Evolutionary conservation across 53 echinoderm and acorn worm genomes (phyloP).

Genomic region (Antedon mediterranea): DNA sequence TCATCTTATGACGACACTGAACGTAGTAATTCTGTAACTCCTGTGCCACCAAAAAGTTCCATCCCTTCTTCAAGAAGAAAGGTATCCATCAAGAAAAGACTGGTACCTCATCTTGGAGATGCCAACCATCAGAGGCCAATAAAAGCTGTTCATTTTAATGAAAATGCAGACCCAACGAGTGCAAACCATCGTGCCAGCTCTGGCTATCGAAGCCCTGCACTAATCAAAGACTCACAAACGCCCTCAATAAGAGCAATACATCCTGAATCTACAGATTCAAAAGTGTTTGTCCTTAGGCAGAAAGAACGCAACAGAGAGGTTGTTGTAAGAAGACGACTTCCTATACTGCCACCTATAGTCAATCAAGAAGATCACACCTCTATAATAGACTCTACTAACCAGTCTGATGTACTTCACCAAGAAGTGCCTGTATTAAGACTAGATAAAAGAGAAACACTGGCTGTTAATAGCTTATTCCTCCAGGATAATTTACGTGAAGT

Average conservation of each 20-base stretch:
- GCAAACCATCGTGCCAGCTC: not conserved
- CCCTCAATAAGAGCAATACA: not conserved
- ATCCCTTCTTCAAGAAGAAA: not conserved
- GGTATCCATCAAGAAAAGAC: not conserved
- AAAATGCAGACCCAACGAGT: not conserved
- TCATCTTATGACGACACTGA: not conserved
- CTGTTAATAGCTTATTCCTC: not conserved
- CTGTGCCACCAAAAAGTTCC: not conserved
- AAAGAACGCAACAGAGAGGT: not conserved
- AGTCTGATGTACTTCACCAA: not conserved
- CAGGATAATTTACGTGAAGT: not conserved
- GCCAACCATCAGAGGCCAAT: not conserved
- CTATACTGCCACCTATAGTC: not conserved
- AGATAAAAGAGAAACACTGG: not conserved
- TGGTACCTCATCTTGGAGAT: not conserved
- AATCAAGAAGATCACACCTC: not conserved
- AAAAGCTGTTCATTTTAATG: not conserved
- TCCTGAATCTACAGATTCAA: not conserved
- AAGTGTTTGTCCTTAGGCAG: not conserved
- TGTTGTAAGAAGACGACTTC: not conserved
- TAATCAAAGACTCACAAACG: not conserved
- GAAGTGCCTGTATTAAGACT: not conserved
- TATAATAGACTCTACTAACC: not conserved
- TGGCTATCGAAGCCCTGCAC: not conserved
- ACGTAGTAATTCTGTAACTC: not conserved